Evolutionary conservation across 2,113 vertebrate species (phyloP).

Genomic region (Odocoileus hemionus): DNA sequence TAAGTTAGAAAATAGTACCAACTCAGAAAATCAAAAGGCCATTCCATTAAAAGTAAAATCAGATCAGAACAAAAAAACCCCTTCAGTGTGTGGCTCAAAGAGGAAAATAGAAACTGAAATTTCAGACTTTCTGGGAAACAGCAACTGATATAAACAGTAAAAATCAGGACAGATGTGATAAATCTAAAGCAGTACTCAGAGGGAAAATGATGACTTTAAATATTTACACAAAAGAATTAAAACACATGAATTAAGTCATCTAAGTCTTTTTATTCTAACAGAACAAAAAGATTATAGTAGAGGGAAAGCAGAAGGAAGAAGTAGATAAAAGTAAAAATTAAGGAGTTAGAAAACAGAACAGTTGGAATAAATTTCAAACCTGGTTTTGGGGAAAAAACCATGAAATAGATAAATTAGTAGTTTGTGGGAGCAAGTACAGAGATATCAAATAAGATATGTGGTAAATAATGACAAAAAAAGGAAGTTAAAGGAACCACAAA

Average conservation of each 20-base stretch:
- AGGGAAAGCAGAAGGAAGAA: conserved; percentile 37
- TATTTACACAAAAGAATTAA: conserved; percentile 44
- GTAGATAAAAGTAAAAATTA: conserved; percentile 45
- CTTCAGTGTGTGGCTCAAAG: neutral
- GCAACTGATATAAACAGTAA: conserved; percentile 1
- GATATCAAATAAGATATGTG: neutral
- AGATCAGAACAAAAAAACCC: neutral
- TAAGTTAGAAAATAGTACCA: conserved; percentile 37
- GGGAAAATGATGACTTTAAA: conserved; percentile 16
- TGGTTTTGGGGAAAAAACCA: neutral
- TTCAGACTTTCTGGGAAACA: conserved; percentile 41
- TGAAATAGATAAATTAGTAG: neutral
- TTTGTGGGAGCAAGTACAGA: neutral
- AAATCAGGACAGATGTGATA: neutral
- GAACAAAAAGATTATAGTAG: conserved; percentile 8
- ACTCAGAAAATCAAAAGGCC: conserved; percentile 28
- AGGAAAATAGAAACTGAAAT: conserved; percentile 43
- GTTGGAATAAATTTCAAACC: conserved; percentile 43
- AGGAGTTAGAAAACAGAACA: conserved; percentile 24
- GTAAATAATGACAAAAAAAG: neutral
- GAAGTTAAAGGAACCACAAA: neutral
- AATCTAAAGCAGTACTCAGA: conserved; percentile 30
- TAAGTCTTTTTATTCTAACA: neutral
- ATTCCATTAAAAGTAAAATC: conserved; percentile 8
- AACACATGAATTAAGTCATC: conserved; percentile 32